phyloP scores from a whole-genome alignment of 2,113 vertebrate species.

The Xiphophorus hellerii region DNA sequence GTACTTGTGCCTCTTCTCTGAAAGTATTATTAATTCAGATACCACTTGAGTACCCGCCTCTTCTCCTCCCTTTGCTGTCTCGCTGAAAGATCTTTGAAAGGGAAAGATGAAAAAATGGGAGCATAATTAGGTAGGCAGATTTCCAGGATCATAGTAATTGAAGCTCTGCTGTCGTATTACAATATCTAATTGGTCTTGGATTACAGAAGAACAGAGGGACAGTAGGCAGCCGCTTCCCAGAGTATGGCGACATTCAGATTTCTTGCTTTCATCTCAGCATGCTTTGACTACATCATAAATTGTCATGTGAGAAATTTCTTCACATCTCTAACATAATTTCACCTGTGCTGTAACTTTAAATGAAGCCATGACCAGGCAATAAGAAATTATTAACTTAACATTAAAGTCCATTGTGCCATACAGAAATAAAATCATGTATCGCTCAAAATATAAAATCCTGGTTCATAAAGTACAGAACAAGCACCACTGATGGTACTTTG shows the following conservation, averaged over 20 bases:
- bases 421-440: neutral
- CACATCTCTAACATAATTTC: neutral
- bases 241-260: constrained; percentile 49
- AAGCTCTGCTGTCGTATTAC: constrained; percentile 67
- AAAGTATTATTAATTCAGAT: constrained; percentile 76
- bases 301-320: neutral
- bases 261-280: constrained; percentile 5
- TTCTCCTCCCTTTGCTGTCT: constrained; percentile 56
- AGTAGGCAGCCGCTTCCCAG: constrained; percentile 50
- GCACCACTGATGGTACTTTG: neutral
- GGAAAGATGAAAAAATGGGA: constrained; percentile 57
- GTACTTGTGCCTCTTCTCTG: constrained; percentile 61
- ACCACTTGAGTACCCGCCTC: constrained; percentile 47
- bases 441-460: neutral
- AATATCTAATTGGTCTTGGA: constrained; percentile 69
- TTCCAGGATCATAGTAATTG: constrained; percentile 63
- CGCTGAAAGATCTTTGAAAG: constrained; percentile 54
- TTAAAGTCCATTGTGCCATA: neutral
- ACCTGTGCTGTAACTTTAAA: neutral
- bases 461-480: neutral
- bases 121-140: constrained; percentile 70
- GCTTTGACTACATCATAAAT: constrained; percentile 18
- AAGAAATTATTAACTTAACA: neutral
- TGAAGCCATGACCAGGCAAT: neutral
- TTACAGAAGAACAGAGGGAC: constrained; percentile 50